Conservation (phyloP, 2,888 invertebrate genomes). For the Augochlorella aurata region DNA sequence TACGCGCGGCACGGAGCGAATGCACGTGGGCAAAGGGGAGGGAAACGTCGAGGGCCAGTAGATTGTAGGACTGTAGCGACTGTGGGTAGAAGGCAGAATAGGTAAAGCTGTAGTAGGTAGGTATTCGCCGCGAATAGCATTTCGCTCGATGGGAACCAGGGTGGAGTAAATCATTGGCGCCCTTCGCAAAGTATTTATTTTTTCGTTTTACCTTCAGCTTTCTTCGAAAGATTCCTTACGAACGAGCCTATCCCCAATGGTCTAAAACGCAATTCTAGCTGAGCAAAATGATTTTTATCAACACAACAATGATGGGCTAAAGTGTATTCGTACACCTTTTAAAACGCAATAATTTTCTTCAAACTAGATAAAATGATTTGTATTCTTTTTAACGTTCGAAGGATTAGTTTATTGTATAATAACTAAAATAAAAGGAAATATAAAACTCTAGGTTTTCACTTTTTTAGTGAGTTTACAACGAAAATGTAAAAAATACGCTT, state of each 20-base stretch:
- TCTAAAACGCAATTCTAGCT: too few species aligned
- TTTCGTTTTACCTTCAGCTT: conserved; percentile 5
- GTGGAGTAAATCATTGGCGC: conserved; percentile 48
- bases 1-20: conserved; percentile 43
- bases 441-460: too few species aligned
- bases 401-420: too few species aligned
- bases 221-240: conserved; percentile 3
- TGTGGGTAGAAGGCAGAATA: conserved; percentile 1
- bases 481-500: too few species aligned
- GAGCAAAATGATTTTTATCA: too few species aligned
- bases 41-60: conserved; percentile 33
- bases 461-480: too few species aligned
- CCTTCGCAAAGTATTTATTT: conserved; percentile 9
- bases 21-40: conserved; percentile 60
- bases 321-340: too few species aligned
- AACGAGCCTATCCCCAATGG: not conserved
- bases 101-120: conserved; percentile 13
- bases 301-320: too few species aligned
- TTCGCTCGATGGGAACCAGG: conserved; percentile 31
- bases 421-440: too few species aligned
- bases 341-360: too few species aligned
- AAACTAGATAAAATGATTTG: too few species aligned
- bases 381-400: too few species aligned
- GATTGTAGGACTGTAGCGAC: not conserved
- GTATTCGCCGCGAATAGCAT: conserved; percentile 36